Evolutionary conservation across 2,888 invertebrate species (phyloP).

Genomic region (Hipparchia semele): DNA sequence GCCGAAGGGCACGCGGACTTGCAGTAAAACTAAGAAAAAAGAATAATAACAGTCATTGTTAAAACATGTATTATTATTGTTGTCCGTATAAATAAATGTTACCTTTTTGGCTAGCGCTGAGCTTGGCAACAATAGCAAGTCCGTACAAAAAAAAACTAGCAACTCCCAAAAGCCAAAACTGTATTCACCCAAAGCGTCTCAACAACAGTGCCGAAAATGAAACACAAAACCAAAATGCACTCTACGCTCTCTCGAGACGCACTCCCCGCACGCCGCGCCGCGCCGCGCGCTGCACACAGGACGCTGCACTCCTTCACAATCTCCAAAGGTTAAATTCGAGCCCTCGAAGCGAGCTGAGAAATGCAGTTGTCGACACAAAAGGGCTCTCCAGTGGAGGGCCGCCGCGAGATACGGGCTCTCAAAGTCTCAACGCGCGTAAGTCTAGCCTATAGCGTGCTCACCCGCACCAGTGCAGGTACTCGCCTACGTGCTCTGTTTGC

Average conservation of each 20-base stretch:
- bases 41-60: no score
- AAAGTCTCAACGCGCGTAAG: constrained; percentile 30
- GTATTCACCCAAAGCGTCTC: constrained; percentile 11
- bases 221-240: constrained; percentile 24
- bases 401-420: constrained; percentile 36
- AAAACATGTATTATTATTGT: no score
- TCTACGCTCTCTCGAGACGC: constrained; percentile 34
- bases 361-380: constrained; percentile 36
- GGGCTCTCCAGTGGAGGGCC: constrained; percentile 30
- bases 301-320: constrained; percentile 26
- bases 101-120: no score
- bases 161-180: not conserved
- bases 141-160: not conserved
- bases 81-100: no score
- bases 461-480: not conserved
- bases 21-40: no score
- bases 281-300: constrained; percentile 21
- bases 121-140: not conserved
- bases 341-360: constrained; percentile 33
- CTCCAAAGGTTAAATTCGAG: constrained; percentile 37
- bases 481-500: not conserved
- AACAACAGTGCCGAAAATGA: constrained; percentile 25
- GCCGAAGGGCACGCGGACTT: no score
- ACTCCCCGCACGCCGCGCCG: constrained; percentile 18
- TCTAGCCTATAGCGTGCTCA: constrained; percentile 25